phyloP scores from a whole-genome alignment of 2,113 vertebrate species.

The Melanostigma gelatinosum region DNA sequence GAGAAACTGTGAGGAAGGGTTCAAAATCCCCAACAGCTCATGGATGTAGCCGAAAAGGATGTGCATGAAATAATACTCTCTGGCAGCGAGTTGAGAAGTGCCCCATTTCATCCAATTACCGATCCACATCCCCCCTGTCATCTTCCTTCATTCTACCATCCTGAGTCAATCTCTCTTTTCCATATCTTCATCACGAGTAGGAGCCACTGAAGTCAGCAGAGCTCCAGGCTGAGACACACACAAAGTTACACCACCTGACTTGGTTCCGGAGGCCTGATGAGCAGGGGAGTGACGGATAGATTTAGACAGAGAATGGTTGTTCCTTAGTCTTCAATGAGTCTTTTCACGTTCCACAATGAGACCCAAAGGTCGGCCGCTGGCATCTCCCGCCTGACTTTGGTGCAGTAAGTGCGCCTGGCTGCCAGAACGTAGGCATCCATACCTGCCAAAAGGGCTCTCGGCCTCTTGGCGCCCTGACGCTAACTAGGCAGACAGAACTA shows the following conservation, averaged over 20 bases:
- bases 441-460: constrained; percentile 23
- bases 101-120: constrained; percentile 46
- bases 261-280: constrained; percentile 33
- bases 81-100: constrained; percentile 28
- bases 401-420: constrained; percentile 32
- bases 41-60: constrained; percentile 42
- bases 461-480: neutral
- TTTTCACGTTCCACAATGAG: constrained; percentile 55
- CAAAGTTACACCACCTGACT: constrained; percentile 21
- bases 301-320: constrained; percentile 49
- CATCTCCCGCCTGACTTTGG: constrained; percentile 32
- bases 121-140: constrained; percentile 60
- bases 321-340: constrained; percentile 38
- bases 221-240: constrained; percentile 23
- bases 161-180: constrained; percentile 45
- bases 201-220: constrained; percentile 35
- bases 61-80: constrained; percentile 25
- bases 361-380: constrained; percentile 28
- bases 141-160: constrained; percentile 44
- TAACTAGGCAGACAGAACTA: neutral
- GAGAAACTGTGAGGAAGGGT: constrained; percentile 7
- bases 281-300: constrained; percentile 32
- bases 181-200: constrained; percentile 22
- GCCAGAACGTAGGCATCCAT: constrained; percentile 15
- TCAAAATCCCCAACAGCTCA: constrained; percentile 19